Percentiles rank a stretch among this genome's conserved stretches.
phyloP scores from a whole-genome alignment of 1,140 invertebrate species.

The Monomorium pharaonis region DNA sequence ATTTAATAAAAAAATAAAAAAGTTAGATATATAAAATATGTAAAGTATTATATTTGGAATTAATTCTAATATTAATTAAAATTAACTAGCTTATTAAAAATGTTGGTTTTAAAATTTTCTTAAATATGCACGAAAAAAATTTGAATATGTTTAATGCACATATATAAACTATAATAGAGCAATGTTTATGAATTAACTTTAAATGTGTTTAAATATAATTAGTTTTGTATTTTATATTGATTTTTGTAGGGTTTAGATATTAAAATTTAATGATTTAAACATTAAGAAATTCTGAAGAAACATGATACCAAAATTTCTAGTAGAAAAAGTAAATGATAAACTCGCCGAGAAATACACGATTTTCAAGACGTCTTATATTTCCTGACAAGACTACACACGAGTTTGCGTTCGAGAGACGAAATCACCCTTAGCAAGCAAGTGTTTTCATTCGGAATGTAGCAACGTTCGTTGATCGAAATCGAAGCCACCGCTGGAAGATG shows the following conservation, averaged over 20 bases:
- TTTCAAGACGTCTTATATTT: conserved; percentile 2
- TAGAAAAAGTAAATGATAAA: not conserved
- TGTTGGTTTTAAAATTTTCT: not conserved
- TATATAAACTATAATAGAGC: not conserved
- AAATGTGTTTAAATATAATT: not conserved
- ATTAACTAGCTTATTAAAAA: not conserved
- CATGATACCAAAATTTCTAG: not conserved
- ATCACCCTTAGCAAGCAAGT: conserved; percentile 65
- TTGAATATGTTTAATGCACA: not conserved
- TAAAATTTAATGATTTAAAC: not conserved
- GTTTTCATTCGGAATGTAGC: conserved; percentile 75
- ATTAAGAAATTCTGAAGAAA: not conserved
- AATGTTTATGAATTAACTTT: not conserved
- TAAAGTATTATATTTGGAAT: not conserved
- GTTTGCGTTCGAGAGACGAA: conserved; percentile 60
- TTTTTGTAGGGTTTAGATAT: not conserved
- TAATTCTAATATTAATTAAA: not conserved
- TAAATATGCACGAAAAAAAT: not conserved
- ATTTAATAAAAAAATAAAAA: not conserved
- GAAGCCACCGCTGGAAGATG: conserved; percentile 76
- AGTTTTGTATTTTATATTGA: not conserved
- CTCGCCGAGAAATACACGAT: not conserved
- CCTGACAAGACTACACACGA: conserved; percentile 11
- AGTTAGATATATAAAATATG: not conserved
- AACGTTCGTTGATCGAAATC: conserved; percentile 72